phyloP scores from a whole-genome alignment of 2,113 vertebrate genomes.

The Elgaria multicarinata region DNA sequence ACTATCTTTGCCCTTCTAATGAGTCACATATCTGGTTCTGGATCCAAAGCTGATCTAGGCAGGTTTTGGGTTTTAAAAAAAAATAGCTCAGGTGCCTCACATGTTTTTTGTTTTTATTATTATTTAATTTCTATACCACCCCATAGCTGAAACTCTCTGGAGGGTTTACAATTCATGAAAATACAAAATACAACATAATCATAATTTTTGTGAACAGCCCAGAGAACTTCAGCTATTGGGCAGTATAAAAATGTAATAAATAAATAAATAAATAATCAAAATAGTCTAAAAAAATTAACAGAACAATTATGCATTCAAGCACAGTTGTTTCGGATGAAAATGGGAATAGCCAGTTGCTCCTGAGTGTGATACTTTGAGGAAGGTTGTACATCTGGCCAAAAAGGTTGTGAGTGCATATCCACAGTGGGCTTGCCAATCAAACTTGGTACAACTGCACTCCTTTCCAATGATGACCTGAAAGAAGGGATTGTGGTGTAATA shows the following conservation, averaged over 20 bases:
- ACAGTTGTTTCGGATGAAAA: too few species aligned
- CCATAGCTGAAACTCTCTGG: too few species aligned
- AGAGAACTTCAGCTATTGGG: too few species aligned
- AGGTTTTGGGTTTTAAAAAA: not conserved
- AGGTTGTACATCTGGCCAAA: not conserved
- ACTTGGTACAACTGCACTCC: not conserved
- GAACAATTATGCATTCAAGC: too few species aligned
- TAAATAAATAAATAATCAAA: too few species aligned
- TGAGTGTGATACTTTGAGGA: not conserved
- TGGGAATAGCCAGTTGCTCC: not conserved
- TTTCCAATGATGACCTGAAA: not conserved
- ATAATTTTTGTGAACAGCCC: too few species aligned
- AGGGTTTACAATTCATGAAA: too few species aligned
- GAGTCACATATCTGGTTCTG: not conserved
- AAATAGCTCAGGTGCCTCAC: not conserved
- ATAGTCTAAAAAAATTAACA: too few species aligned
- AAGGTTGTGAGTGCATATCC: not conserved
- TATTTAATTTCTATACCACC: too few species aligned
- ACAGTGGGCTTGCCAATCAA: not conserved
- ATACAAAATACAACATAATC: too few species aligned
- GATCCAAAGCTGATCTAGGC: not conserved
- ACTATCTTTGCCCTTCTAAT: not conserved
- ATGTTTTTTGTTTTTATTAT: too few species aligned
- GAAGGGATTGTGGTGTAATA: not conserved
- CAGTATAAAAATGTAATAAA: too few species aligned